phyloP scores from a whole-genome alignment of 2,888 invertebrate genomes.

The Plemyria rubiginata region DNA sequence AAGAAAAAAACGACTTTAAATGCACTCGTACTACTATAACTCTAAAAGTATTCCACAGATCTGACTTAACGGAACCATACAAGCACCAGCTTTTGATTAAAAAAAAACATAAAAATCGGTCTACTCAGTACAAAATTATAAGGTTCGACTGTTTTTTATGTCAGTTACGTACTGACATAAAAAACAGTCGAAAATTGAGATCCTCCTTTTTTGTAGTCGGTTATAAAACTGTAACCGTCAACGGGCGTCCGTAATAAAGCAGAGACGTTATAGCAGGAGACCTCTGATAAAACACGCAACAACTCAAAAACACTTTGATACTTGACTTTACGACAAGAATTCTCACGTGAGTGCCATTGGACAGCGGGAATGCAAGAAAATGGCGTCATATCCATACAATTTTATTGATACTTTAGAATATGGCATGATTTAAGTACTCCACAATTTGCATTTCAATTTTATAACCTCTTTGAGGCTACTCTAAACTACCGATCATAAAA shows the following conservation, averaged over 20 bases:
- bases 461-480: constrained; percentile 1
- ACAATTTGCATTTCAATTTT: constrained; percentile 1
- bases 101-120: too few relatives aligned
- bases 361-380: constrained; percentile 31
- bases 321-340: constrained; percentile 22
- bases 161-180: too few relatives aligned
- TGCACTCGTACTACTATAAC: too few relatives aligned
- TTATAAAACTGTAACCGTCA: background rate
- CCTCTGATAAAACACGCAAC: background rate
- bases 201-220: too few relatives aligned
- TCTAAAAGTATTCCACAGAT: too few relatives aligned
- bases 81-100: too few relatives aligned
- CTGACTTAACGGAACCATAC: too few relatives aligned
- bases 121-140: too few relatives aligned
- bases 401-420: constrained; percentile 29
- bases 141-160: too few relatives aligned
- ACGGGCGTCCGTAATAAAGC: background rate
- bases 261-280: background rate
- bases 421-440: background rate
- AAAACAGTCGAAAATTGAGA: too few relatives aligned
- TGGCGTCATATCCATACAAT: constrained; percentile 29
- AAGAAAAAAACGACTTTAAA: too few relatives aligned
- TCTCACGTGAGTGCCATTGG: constrained; percentile 34
- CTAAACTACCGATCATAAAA: background rate
- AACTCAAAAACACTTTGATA: background rate